Percentiles rank a stretch among this genome's conserved stretches.
These are phyloP conservation scores for Opisthocomus hoazin DNA, from an alignment of 2,113 vertebrate genomes.

Conservation along the genomic window DNA sequence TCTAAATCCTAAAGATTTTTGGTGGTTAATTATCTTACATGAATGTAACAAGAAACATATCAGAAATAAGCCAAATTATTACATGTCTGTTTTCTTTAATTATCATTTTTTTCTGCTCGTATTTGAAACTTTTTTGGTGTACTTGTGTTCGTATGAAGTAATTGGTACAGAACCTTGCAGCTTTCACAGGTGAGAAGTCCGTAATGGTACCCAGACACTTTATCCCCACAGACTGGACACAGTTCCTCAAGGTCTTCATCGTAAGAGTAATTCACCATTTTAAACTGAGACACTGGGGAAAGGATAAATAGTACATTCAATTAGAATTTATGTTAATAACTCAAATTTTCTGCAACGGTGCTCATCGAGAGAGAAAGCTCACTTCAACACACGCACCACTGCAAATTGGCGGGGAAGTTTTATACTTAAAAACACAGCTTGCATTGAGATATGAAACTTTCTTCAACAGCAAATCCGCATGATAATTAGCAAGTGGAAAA, in stretches of 20 bases:
- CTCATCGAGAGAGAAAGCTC: background rate
- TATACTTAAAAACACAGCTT: background rate
- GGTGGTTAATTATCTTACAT: background rate
- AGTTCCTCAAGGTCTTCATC: slow-evolving; percentile 98
- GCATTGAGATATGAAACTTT: background rate
- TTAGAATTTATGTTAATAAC: background rate
- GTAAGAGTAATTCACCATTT: slow-evolving; percentile 99
- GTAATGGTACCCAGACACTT: slow-evolving; percentile 98
- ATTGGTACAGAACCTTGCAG: slow-evolving; percentile 88
- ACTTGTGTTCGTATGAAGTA: background rate
- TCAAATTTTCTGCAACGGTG: background rate
- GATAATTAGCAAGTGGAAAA: background rate
- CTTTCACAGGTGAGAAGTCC: slow-evolving; percentile 98
- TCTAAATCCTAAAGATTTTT: background rate
- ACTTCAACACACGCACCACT: background rate
- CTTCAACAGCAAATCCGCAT: background rate
- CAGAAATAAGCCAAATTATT: background rate
- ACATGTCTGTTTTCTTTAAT: background rate
- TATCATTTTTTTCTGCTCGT: background rate
- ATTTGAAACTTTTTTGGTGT: background rate
- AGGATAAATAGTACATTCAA: slow-evolving; percentile 30
- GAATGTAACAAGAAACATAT: background rate
- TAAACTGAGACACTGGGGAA: slow-evolving; percentile 86
- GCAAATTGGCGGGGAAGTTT: background rate
- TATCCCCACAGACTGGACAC: slow-evolving; percentile 98